phyloP scores from a whole-genome alignment of 2,888 invertebrate genomes.

The Gonocerus acuteangulatus region DNA sequence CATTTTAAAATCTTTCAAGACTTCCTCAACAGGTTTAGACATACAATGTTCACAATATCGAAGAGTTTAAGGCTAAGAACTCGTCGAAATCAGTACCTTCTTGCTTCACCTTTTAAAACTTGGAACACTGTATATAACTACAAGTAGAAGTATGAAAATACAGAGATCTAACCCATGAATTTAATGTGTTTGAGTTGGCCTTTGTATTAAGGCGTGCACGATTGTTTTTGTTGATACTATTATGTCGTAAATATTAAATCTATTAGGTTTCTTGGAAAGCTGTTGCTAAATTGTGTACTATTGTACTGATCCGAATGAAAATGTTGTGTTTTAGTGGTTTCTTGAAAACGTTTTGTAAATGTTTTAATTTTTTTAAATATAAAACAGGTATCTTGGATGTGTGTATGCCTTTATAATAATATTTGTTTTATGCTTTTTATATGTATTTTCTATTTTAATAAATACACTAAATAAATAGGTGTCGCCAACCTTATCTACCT shows the following conservation, averaged over 20 bases:
- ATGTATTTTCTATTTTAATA: no score
- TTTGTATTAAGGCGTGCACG: conserved; percentile 14
- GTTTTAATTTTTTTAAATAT: background rate
- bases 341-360: background rate
- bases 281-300: conserved; percentile 16
- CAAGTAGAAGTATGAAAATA: conserved; percentile 13
- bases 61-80: no score
- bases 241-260: background rate
- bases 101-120: background rate
- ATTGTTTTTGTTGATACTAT: conserved; percentile 10
- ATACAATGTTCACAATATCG: no score
- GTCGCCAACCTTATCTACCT: no score
- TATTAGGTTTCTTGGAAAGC: conserved; percentile 4
- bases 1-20: no score
- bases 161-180: background rate
- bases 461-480: no score
- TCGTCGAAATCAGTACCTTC: no score
- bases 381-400: conserved; percentile 2
- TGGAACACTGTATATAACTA: conserved; percentile 17
- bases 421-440: conserved; percentile 10
- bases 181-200: conserved; percentile 10
- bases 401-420: conserved; percentile 9
- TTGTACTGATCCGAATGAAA: conserved; percentile 3
- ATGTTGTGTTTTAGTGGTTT: conserved; percentile 18
- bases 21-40: no score